Conservation (phyloP, 2,113 vertebrate species). For the Larimichthys polyactis region DNA sequence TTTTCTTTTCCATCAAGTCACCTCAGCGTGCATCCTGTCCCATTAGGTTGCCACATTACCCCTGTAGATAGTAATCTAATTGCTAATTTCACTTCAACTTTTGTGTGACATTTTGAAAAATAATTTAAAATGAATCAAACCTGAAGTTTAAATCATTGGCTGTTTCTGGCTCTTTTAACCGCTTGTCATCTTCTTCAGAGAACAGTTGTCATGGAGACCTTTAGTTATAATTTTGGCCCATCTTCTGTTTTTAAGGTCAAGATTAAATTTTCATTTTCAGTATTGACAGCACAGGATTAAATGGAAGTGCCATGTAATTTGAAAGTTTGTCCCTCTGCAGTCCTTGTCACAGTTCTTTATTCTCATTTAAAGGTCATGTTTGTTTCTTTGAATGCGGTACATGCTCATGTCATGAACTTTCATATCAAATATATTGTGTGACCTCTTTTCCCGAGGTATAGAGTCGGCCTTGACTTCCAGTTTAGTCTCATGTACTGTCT, state of each 20-base stretch:
- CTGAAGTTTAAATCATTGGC: not conserved
- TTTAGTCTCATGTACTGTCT: slow-evolving; percentile 1
- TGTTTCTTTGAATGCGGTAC: slow-evolving; percentile 1
- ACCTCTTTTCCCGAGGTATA: slow-evolving; percentile 14
- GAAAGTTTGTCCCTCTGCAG: not conserved
- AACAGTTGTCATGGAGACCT: not conserved
- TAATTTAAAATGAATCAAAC: not conserved
- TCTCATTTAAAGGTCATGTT: not conserved
- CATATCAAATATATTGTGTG: slow-evolving; percentile 28
- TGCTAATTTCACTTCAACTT: not conserved
- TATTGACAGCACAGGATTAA: not conserved
- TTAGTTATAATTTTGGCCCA: not conserved
- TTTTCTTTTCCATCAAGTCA: not conserved
- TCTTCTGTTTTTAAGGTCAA: not conserved
- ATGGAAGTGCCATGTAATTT: not conserved
- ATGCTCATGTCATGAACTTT: slow-evolving; percentile 20
- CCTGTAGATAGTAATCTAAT: not conserved
- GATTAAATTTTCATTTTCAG: not conserved
- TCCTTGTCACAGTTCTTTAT: not conserved
- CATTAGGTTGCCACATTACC: not conserved
- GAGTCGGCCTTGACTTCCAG: slow-evolving; percentile 1
- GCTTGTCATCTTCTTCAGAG: not conserved
- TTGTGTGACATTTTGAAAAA: not conserved
- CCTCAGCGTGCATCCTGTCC: not conserved
- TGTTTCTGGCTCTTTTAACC: not conserved